Evolutionary conservation across 2,113 vertebrate genomes (phyloP), one percentile per base, ranked within the genome.

Genomic region (Piprites chloris): DNA sequence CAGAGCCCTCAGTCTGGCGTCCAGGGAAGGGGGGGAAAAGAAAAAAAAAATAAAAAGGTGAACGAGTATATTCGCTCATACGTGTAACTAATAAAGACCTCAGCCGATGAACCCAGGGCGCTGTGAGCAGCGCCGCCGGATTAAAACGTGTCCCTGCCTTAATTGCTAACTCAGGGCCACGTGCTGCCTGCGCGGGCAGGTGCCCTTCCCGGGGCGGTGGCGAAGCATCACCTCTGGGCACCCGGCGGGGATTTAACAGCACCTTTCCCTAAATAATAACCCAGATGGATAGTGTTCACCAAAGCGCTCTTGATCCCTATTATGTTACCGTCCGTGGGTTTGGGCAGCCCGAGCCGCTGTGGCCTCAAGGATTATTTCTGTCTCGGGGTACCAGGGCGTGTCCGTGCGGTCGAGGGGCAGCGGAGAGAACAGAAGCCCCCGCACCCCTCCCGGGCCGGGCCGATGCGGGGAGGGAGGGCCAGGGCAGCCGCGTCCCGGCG

Each of bases 61-160:
- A 58, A 77, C 5, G 14, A 6, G 33, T 33, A 1, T 77, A 47
- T 75, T 65, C 15, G 9, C 71, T 73, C 41, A 2, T 44, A 28
- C 37, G 11, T 7, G 58, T 30, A 61, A 47, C 62, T 89, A 75
- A 87, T 82, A 17, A 44, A 85, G 92, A 85, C 14, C 90, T 90
- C 90, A 53, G 58, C 49, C 6, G 75, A 7, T 63, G 41, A 44
- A 17, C 7, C 6, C 83, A 4, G 53, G 56, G 59, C 32, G 30
- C 66, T 35, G 52, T 28, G 46, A 74, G 62, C 66, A 49, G 78
- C 47, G 17, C 69, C 55, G 80, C 73, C 91, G 50, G 89, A 72
- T 81, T 89, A 77, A 49, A 89, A 67, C 14, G 69, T 78, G 78
- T 86, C 66, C 67, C 89, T 83, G 86, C 62, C 35, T 83, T 76